These are phyloP conservation scores for Torymus auratus DNA, from an alignment of 2,888 invertebrate species.

Conservation along the genomic window DNA sequence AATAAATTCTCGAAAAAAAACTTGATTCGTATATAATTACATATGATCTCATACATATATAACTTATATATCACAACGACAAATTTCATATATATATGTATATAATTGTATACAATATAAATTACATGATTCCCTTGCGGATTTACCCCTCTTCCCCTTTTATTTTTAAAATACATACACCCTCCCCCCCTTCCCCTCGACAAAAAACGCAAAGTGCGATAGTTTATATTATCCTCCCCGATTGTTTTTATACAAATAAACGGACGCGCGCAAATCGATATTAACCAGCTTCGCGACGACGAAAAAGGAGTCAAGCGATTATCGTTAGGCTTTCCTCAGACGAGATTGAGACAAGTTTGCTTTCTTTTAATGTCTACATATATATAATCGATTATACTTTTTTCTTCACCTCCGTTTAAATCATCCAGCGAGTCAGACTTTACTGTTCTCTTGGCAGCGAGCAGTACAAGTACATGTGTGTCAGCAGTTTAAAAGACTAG, in stretches of 20 bases:
- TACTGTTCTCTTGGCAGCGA: constrained; percentile 64
- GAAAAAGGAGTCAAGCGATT: constrained; percentile 29
- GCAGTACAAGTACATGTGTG: constrained; percentile 65
- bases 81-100: constrained; percentile 21
- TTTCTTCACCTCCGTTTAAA: too few relatives aligned
- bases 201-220: constrained; percentile 22
- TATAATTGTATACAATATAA: constrained; percentile 13
- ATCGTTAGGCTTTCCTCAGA: constrained; percentile 32
- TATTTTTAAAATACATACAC: too few relatives aligned
- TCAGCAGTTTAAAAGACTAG: constrained; percentile 72
- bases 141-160: too few relatives aligned
- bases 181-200: too few relatives aligned
- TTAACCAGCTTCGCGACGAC: constrained; percentile 23
- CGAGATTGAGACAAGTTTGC: constrained; percentile 29
- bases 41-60: constrained; percentile 31
- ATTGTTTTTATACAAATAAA: not conserved
- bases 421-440: constrained; percentile 52
- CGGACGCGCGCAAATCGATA: not conserved
- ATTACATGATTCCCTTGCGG: constrained; percentile 32
- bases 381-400: not conserved
- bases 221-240: constrained; percentile 11
- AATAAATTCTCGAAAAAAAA: constrained; percentile 39
- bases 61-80: constrained; percentile 28
- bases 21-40: constrained; percentile 32
- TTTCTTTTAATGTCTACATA: constrained; percentile 28